Percentiles rank a stretch among this genome's conserved stretches.
Evolutionary conservation across 2,113 vertebrate species (phyloP).

Genomic region (Catharus minimus): DNA sequence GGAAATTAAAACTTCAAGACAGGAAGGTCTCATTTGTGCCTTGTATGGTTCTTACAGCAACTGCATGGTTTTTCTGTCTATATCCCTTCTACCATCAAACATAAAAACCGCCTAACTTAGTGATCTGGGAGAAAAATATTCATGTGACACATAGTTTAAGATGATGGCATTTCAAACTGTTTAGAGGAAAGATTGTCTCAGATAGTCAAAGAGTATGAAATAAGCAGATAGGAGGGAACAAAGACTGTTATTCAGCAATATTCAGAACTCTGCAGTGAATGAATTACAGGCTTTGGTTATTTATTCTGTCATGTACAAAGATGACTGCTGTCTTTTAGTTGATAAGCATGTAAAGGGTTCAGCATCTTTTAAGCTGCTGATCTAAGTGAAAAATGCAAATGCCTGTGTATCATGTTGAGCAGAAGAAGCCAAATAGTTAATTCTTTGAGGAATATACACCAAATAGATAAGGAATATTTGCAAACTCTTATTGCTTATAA

Average conservation of each 20-base stretch:
- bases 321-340: background rate
- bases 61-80: background rate
- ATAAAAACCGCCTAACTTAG: background rate
- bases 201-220: background rate
- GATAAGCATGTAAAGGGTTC: background rate
- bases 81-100: background rate
- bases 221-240: background rate
- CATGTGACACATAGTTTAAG: background rate
- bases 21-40: background rate
- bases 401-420: background rate
- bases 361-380: background rate
- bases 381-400: background rate
- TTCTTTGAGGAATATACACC: background rate
- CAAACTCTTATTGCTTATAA: background rate
- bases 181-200: background rate
- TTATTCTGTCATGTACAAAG: background rate
- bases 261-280: background rate
- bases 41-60: background rate
- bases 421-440: background rate
- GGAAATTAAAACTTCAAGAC: background rate
- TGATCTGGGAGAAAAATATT: background rate
- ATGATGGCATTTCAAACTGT: background rate
- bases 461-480: background rate
- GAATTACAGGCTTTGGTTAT: background rate
- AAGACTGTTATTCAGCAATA: background rate